phyloP scores from a whole-genome alignment of 92 coral and sea anemone genomes.

The Porites lobata region DNA sequence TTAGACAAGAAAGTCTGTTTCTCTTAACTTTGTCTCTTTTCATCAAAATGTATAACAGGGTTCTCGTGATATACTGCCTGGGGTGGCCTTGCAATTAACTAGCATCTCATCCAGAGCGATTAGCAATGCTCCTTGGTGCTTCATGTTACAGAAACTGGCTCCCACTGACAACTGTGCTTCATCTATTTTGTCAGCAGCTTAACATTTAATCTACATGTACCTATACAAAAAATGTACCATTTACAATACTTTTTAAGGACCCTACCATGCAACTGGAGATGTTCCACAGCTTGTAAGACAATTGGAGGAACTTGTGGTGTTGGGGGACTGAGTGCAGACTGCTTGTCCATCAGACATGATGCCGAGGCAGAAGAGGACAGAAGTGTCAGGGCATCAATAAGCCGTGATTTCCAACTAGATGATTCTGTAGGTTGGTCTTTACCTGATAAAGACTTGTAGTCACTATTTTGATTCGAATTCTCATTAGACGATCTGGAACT shows the following conservation, averaged over 20 bases:
- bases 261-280: constrained; percentile 90
- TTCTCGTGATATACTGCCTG: no score
- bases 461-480: constrained; percentile 40
- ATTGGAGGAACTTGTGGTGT: constrained; percentile 95
- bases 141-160: no score
- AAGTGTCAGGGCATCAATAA: constrained; percentile 94
- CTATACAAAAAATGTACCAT: background rate
- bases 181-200: no score
- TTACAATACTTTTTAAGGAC: background rate
- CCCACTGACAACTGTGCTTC: no score
- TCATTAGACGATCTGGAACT: constrained; percentile 66
- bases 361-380: constrained; percentile 96
- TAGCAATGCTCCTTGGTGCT: no score
- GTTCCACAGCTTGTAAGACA: constrained; percentile 89
- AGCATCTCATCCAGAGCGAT: no score
- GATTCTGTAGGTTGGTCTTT: constrained; percentile 75
- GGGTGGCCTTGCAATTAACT: no score
- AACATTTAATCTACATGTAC: no score
- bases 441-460: constrained; percentile 38
- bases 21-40: no score
- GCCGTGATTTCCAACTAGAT: constrained; percentile 90
- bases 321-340: constrained; percentile 70
- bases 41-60: no score
- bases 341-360: constrained; percentile 91
- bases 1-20: no score